Conservation (phyloP, 2,113 vertebrate genomes). For the Prunella fulvescens region DNA sequence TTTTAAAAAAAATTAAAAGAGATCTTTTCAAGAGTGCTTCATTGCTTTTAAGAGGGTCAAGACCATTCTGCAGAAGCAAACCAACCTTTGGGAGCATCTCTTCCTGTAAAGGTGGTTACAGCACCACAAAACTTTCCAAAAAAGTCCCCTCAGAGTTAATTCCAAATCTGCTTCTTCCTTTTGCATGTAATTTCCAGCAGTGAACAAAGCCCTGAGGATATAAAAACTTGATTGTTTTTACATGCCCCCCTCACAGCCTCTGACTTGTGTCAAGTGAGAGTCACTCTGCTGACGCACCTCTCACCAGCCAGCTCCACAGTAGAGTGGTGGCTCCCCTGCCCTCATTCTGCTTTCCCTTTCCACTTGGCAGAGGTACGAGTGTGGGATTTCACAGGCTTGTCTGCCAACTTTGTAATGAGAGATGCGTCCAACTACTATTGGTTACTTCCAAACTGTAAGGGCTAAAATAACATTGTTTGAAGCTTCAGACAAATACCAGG, state of each 20-base stretch:
- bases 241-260: not conserved
- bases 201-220: not conserved
- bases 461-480: constrained; percentile 50
- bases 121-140: not conserved
- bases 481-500: constrained; percentile 45
- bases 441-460: not conserved
- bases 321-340: not conserved
- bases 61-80: not conserved
- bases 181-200: not conserved
- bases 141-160: not conserved
- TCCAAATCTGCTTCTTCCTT: not conserved
- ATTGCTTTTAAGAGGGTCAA: not conserved
- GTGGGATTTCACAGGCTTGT: constrained; percentile 13
- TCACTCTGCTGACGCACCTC: constrained; percentile 28
- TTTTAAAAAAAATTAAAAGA: not conserved
- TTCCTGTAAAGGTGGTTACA: not conserved
- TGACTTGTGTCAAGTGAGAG: not conserved
- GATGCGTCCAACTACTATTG: constrained; percentile 11
- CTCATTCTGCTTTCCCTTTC: not conserved
- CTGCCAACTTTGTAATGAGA: constrained; percentile 41
- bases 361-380: not conserved
- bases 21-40: not conserved
- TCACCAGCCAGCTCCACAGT: not conserved
- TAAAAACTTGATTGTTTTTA: not conserved
- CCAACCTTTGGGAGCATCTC: not conserved